A percentile compares a stretch with the other conserved stretches of the same genome.
Evolutionary conservation across 2,113 vertebrate species (phyloP).

Genomic region (Anguilla japonica): DNA sequence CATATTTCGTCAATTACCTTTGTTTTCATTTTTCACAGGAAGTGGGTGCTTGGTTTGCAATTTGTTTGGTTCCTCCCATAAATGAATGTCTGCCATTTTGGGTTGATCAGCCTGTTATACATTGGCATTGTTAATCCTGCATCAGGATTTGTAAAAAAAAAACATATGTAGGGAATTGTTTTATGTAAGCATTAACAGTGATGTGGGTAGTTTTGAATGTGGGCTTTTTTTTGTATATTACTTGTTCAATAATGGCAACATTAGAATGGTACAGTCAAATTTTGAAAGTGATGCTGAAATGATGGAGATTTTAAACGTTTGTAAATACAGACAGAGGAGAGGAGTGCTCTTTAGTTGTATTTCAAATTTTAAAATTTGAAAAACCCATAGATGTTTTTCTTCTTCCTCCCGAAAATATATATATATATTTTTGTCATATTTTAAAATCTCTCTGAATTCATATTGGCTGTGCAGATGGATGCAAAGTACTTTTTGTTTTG

Average conservation of each 20-base stretch:
- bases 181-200: not conserved
- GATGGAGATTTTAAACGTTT: not conserved
- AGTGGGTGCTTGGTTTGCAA: not conserved
- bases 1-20: not conserved
- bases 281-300: not conserved
- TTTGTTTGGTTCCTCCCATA: not conserved
- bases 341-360: not conserved
- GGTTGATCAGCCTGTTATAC: not conserved
- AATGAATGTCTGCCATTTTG: not conserved
- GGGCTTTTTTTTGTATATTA: not conserved
- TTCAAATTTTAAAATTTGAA: not conserved
- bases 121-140: constrained; percentile 1
- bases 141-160: constrained; percentile 1
- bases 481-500: not conserved
- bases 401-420: not conserved
- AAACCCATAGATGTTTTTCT: not conserved
- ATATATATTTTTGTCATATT: not conserved
- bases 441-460: not conserved
- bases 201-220: not conserved
- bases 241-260: not conserved
- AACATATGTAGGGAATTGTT: not conserved
- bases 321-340: not conserved
- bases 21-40: not conserved
- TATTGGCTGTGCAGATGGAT: not conserved
- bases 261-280: not conserved